Evolutionary conservation across 53 echinoderm and acorn worm genomes (phyloP), one percentile per base, ranked within the genome.

Genomic region (Echinarachnius parma): DNA sequence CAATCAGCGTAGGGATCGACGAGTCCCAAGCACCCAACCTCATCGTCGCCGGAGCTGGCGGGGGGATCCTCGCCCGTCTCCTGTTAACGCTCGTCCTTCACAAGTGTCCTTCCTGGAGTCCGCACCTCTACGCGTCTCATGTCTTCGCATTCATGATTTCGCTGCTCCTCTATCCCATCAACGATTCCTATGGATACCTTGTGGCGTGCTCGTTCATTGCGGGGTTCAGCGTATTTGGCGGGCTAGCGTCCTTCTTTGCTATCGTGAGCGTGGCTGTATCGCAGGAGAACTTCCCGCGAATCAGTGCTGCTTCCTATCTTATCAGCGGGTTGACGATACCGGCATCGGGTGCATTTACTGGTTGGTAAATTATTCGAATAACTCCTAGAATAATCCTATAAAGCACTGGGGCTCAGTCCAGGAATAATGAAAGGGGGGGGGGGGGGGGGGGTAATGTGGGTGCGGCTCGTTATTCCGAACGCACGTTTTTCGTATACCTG

Each of bases 141-240:
- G 34, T 34, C 11, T 32, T 23, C 35, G 23, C 53, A 7, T 34
- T 34, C 19, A 34, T 1, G 11, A 21, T 34, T 11, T 3, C 69
- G 1, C 37, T 69, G 21, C 1, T 69, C 32, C 16, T 69, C 11
- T 69, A 69, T 33, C 69, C 31, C 16, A 2, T 69, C 2, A 19
- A 53, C 10, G 29, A 30, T 21, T 32, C 52, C 3, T 21, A 52
- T 13, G 21, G 21, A 3, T 23, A 69, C 34, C 52, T 69, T 5
- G 1, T 69, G 1, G 25, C 33, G 9, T 69, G 52, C 21, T 69
- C 69, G 23, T 69, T 69, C 53, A 30, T 53, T 34, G 34, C 69
- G 29, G 69, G 69, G 20, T 50, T 29, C 4, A 53, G 69, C 31
- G 0, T 69, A 0, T 69, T 52, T 20, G 69, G 69, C 2, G 53